Evolutionary conservation across 2,113 vertebrate species (phyloP).

Genomic region (Chaetodon auriga): DNA sequence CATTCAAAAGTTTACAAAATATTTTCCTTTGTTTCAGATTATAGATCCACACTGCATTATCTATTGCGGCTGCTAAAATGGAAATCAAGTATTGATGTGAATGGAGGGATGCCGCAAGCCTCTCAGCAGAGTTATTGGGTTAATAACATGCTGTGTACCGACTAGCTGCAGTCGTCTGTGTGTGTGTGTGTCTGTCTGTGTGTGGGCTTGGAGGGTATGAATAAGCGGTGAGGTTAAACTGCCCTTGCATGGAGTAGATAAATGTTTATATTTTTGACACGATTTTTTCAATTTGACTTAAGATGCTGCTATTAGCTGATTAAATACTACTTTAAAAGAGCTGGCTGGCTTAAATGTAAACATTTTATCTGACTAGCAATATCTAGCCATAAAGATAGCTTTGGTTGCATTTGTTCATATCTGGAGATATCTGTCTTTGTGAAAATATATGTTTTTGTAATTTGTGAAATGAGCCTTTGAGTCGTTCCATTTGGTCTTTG

Average conservation of each 20-base stretch:
- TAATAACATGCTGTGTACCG: constrained; percentile 27
- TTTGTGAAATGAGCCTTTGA: neutral
- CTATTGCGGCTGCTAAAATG: constrained; percentile 16
- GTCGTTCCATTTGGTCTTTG: neutral
- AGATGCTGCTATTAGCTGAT: neutral
- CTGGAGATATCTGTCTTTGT: neutral
- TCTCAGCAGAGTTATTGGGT: constrained; percentile 20
- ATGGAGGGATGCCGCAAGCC: constrained; percentile 8
- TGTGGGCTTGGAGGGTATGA: neutral
- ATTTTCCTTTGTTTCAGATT: constrained; percentile 5
- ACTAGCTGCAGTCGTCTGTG: constrained; percentile 22
- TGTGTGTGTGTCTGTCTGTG: constrained; percentile 14
- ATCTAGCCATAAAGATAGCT: neutral
- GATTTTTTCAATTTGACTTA: neutral
- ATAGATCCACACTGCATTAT: constrained; percentile 1
- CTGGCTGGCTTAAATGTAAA: neutral
- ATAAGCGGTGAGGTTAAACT: neutral
- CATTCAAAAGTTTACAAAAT: constrained; percentile 41
- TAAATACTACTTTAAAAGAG: no score
- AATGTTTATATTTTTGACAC: neutral
- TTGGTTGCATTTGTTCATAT: neutral
- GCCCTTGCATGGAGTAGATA: constrained; percentile 2
- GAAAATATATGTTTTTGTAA: neutral
- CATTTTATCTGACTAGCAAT: neutral
- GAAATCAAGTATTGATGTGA: constrained; percentile 16